Evolutionary conservation across 2,113 vertebrate species (phyloP), one percentile per base, ranked within the genome.

Genomic region (Acanthochromis polyacanthus): DNA sequence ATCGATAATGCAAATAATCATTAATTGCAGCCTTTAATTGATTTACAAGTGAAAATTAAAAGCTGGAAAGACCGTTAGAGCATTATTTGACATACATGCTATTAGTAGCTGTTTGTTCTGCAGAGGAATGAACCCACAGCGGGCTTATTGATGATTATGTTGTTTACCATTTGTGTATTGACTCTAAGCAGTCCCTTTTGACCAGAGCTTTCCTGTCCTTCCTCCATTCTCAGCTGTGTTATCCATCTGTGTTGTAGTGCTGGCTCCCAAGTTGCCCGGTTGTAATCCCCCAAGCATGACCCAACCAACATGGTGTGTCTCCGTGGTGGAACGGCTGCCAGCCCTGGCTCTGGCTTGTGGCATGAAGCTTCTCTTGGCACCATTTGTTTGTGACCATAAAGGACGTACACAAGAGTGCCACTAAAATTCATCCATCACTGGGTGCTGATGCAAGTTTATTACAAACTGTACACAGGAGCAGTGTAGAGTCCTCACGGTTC

Each of bases 221-320:
- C 64, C 61, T 60, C 75, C 57, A n/a, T 71, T 53, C 55, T 81
- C 80, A 64, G 77, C 82, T 82, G 71, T 80, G 75, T 23, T 70
- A 64, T 91, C 86, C 84, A 84, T 89, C 84, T 85, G 81, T 78
- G 64, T 73, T 75, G 40, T 88, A 57, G 71, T 57, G 61, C 62
- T 80, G 75, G 78, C 80, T 86, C 85, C 89, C 73, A 82, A 71
- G 86, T 89, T 85, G 85, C 82, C 59, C 58, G 71, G 79, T 87
- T 86, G 82, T 92, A 90, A 90, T 90, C 90, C 89, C 87, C 86
- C 81, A 83, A 87, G 88, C 92, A 60, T 85, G 77, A 86, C 84
- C 88, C 80, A 70, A 66, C 73, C 51, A 36, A 62, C 75, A 69
- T 83, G 85, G 77, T 75, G 77, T 57, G 66, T 82, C 81, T 82